These are phyloP conservation scores for Arvicola amphibius DNA, from an alignment of 2,797 vertebrate species.

Conservation along the genomic window DNA sequence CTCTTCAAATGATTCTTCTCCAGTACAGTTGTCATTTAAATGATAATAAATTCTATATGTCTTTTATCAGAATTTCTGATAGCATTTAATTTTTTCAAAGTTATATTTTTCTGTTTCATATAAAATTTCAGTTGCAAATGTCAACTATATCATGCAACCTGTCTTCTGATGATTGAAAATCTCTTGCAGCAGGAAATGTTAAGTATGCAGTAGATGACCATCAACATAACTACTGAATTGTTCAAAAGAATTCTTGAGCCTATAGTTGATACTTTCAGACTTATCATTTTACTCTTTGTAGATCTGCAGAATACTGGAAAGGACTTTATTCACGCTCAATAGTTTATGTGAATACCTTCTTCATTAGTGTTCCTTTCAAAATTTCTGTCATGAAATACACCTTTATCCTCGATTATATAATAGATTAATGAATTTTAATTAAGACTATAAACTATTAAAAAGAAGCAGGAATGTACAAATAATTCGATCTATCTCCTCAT, in stretches of 20 bases:
- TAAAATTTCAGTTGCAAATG: not conserved
- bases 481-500: not conserved
- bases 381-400: not conserved
- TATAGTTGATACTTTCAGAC: not conserved
- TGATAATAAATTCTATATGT: slow-evolving; percentile 9
- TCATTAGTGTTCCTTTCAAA: slow-evolving; percentile 14
- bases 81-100: no score
- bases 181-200: not conserved
- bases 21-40: not conserved
- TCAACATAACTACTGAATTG: not conserved
- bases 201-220: not conserved
- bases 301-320: not conserved
- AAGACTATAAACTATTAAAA: not conserved
- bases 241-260: slow-evolving; percentile 6
- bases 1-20: slow-evolving; percentile 20
- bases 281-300: slow-evolving; percentile 39
- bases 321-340: not conserved
- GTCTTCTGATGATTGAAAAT: slow-evolving; percentile 9
- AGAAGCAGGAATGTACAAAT: not conserved
- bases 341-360: not conserved
- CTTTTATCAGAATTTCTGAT: not conserved
- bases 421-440: not conserved
- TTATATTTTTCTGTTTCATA: no score
- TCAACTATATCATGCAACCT: not conserved
- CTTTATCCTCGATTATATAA: slow-evolving; percentile 9